Conservation (phyloP, 2,797 vertebrate species). For the Sebastes minor region DNA sequence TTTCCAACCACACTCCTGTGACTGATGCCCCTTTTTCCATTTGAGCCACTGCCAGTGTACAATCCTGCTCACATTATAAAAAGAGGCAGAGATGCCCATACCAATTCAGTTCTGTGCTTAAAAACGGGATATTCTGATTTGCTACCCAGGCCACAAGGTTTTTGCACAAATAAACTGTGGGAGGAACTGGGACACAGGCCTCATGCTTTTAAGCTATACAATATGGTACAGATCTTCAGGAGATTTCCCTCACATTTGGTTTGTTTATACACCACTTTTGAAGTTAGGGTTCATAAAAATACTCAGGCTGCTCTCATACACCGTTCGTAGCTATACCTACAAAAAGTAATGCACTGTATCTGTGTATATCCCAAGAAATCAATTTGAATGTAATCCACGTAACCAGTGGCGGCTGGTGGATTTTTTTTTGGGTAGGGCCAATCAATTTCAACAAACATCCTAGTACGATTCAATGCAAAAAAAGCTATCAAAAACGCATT, state of each 20-base stretch:
- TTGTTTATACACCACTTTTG: slow-evolving; percentile 18
- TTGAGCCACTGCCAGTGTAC: slow-evolving; percentile 37
- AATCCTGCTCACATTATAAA: slow-evolving; percentile 39
- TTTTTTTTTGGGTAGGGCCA: too few relatives aligned
- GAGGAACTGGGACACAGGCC: slow-evolving; percentile 16
- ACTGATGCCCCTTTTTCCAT: slow-evolving; percentile 60
- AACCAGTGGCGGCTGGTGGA: too few relatives aligned
- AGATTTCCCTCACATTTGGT: background rate
- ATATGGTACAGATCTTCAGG: background rate
- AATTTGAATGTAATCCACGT: too few relatives aligned
- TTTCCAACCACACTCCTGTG: slow-evolving; percentile 59
- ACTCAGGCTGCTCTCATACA: background rate
- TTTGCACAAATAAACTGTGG: slow-evolving; percentile 38
- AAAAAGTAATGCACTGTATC: too few relatives aligned
- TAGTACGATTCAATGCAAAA: too few relatives aligned
- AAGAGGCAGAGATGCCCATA: slow-evolving; percentile 37
- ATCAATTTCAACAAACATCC: too few relatives aligned
- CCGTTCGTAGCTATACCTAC: too few relatives aligned
- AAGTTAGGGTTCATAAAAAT: background rate
- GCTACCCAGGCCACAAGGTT: slow-evolving; percentile 10
- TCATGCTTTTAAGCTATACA: slow-evolving; percentile 25
- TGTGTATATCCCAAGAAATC: too few relatives aligned
- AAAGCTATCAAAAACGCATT: too few relatives aligned
- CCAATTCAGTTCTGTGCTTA: slow-evolving; percentile 37
- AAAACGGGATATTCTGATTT: slow-evolving; percentile 39